Base-by-base conservation (phyloP, 2,888 invertebrate genomes). In the Pristionchus maxplancki region DNA sequence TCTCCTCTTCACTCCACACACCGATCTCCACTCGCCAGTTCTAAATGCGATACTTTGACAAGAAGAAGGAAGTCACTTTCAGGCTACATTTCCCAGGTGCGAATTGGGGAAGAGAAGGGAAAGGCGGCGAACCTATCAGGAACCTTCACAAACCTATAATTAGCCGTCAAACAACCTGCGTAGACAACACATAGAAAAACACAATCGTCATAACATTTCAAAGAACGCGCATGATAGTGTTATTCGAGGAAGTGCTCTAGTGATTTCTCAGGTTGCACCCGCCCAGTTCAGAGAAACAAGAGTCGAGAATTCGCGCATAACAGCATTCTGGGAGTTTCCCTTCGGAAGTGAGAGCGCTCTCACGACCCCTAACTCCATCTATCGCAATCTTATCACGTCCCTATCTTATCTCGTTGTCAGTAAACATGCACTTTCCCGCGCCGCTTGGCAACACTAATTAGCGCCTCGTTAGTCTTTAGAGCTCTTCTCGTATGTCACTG, bases 1-100 rank as follows among this genome's bases (percentile, higher is more conserved):
- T 48, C 37, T 74, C 20, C 74, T 74, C 74, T 48, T 78, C 78
- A 28, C 78, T 78, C 78, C 78, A 78, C 24, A 78, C 44, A 1
- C 4, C 44, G 28, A 48, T 28, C 28, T 40, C 78, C 78, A 78
- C 44, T 40, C 78, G 40, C 78, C 78, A 78, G 44, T n/a, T 40
- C 78, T 78, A 24, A 74, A 37, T 20, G 24, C 0, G 40, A n/a
- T 28, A 44, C 2, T 2, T 74, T 37, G 6, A 71, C 17, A 37
- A 9, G 11, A 64, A 64, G 24, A 64, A 64, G 40, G 40, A 78
- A 44, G 28, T 24, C 44, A 78, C 1, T 78, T 11, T 8, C 28
- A 28, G 24, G 17, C 6, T 24, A 78, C 8, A 24, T 78, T 44
- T 48, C 44, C 4, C 78, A 48, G 37, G n/a, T 78, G 78, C 9